Evolutionary conservation across 2,113 vertebrate species (phyloP), one percentile per base, ranked within the genome.

Genomic region (Archocentrus centrarchus): DNA sequence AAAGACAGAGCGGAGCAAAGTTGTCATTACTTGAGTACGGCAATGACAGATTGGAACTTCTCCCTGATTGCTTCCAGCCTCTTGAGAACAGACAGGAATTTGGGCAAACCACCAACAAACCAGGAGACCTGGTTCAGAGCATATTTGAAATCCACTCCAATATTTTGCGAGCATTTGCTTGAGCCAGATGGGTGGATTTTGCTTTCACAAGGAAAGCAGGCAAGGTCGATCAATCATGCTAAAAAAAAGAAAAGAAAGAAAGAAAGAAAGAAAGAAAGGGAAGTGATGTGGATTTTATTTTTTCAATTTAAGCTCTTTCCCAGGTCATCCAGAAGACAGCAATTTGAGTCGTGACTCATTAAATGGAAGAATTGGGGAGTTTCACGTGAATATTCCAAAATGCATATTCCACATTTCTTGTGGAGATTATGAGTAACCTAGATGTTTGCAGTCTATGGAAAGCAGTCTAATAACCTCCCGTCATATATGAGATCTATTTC

Each of bases 11-110:
- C 22, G 68, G 82, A 88, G 86, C 82, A 17, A 55, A 83, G 86
- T 84, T 93, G 93, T 92, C 90, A 85, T 92, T 91, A 89, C 81
- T 89, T 91, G 91, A 94, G 91, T 84, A 79, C 11, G 44, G 77
- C 78, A 87, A 82, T 86, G 89, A 92, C 85, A 91, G 94, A 91
- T 84, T 83, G 94, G 90, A 93, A 91, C 87, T 84, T 93, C 81
- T 82, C 89, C 82, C 66, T 90, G 92, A 95, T 93, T 91, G 89
- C 89, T 92, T 93, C 86, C 93, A 95, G 93, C 91, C 86, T 87
- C 88, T 77, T 82, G 92, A 91, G 89, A 94, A 90, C 92, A 91
- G 90, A 87, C 93, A 93, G 91, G 94, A 95, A 94, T 94, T 73
- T 92, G 89, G 93, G 93, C 93, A 80, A 75, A 3, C 37, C 84